Evolutionary conservation across 2,888 invertebrate genomes (phyloP).

Genomic region (Caradrina kadenii): DNA sequence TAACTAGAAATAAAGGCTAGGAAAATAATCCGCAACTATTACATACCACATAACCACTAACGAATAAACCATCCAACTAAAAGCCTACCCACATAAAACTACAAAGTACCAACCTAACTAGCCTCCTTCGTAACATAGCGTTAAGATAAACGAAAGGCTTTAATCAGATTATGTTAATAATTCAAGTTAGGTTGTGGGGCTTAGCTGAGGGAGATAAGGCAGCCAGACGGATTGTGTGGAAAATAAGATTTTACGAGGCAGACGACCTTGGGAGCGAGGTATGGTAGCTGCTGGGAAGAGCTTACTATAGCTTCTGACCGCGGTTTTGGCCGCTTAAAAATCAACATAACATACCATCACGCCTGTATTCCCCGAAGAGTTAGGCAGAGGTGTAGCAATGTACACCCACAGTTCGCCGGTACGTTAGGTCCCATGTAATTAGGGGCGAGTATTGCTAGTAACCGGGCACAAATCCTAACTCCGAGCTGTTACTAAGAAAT

Average conservation of each 20-base stretch:
- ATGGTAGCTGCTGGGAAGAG: neutral
- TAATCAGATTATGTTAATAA: slow-evolving; percentile 68
- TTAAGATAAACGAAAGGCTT: slow-evolving; percentile 65
- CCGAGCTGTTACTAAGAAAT: too few species aligned
- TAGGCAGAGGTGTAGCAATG: too few species aligned
- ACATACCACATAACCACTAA: slow-evolving; percentile 2
- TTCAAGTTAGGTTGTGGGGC: slow-evolving; percentile 53
- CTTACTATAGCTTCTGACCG: neutral
- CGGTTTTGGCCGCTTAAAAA: neutral
- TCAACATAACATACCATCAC: too few species aligned
- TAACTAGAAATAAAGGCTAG: neutral
- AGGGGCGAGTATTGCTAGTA: too few species aligned
- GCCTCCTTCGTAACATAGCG: slow-evolving; percentile 48
- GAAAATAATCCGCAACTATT: neutral
- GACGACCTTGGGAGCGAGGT: slow-evolving; percentile 49
- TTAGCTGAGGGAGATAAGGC: slow-evolving; percentile 61
- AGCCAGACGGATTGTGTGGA: slow-evolving; percentile 66
- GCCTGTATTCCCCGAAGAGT: too few species aligned
- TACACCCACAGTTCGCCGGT: too few species aligned
- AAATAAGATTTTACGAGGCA: slow-evolving; percentile 70
- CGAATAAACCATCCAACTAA: slow-evolving; percentile 18
- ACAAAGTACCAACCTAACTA: slow-evolving; percentile 3
- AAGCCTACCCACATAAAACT: slow-evolving; percentile 41
- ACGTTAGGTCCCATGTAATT: too few species aligned
- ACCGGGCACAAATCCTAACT: too few species aligned